Evolutionary conservation across 2,888 invertebrate species (phyloP).

Genomic region (Diaperis boleti): DNA sequence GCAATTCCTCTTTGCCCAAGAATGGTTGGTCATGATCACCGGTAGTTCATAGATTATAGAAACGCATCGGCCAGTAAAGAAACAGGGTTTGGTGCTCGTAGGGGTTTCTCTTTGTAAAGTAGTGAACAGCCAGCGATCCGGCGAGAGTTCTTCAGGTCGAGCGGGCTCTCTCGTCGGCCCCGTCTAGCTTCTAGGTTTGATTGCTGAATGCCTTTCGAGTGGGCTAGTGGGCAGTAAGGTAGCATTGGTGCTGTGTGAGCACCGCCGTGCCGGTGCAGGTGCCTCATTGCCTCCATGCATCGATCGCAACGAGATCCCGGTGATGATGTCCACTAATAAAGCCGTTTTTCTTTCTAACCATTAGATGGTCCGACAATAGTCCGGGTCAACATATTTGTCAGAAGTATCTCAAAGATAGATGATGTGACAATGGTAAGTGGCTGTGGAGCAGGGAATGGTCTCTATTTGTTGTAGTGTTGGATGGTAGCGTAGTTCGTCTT

Average conservation of each 20-base stretch:
- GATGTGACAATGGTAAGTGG: constrained; percentile 99
- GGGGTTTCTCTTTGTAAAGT: too few species aligned
- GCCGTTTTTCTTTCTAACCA: constrained; percentile 64
- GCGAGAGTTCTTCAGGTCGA: neutral
- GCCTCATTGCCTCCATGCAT: constrained; percentile 59
- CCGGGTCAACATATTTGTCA: constrained; percentile 97
- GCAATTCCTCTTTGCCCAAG: too few species aligned
- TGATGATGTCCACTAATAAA: constrained; percentile 60
- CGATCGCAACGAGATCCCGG: constrained; percentile 51
- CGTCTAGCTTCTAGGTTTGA: constrained; percentile 64
- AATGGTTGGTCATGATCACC: too few species aligned
- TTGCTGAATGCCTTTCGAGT: constrained; percentile 57
- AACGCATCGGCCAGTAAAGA: too few species aligned
- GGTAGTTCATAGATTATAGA: too few species aligned
- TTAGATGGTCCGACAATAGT: constrained; percentile 95
- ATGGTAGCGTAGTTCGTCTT: constrained; percentile 56
- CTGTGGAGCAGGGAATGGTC: constrained; percentile 59
- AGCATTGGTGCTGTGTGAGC: constrained; percentile 45
- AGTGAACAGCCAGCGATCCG: too few species aligned
- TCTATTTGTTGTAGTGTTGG: constrained; percentile 62
- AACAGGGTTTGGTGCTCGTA: too few species aligned
- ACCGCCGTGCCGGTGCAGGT: constrained; percentile 59
- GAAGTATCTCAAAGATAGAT: constrained; percentile 99
- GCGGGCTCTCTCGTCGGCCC: constrained; percentile 48
- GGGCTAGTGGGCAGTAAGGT: constrained; percentile 49